A percentile compares a stretch with the other conserved stretches of the same genome.
Evolutionary conservation across 2,797 vertebrate genomes (phyloP).

Genomic region (Molossus molossus): DNA sequence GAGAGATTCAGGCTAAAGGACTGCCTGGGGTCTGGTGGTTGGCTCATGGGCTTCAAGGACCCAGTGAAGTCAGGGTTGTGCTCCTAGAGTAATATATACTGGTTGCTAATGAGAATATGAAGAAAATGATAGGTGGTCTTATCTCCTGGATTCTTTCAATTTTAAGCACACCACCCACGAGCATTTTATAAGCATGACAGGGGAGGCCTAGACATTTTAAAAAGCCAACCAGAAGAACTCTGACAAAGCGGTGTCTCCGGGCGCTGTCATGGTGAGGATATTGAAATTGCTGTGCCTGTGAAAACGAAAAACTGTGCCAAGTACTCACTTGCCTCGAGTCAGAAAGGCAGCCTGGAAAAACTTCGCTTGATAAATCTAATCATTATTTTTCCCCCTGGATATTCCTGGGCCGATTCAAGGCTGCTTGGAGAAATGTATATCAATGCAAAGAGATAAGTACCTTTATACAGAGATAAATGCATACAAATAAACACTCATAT

Average conservation of each 20-base stretch:
- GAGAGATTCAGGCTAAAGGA: neutral
- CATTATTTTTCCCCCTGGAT: constrained; percentile 60
- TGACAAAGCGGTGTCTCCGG: neutral
- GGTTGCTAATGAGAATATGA: neutral
- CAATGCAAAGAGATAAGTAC: constrained; percentile 55
- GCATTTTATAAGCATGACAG: neutral
- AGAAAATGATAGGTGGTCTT: neutral
- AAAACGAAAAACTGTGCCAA: constrained; percentile 67
- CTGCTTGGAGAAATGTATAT: constrained; percentile 64
- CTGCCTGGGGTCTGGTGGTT: accelerated
- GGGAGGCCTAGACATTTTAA: neutral
- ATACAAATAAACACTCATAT: neutral
- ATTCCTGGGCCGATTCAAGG: constrained; percentile 59
- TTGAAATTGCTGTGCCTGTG: constrained; percentile 66
- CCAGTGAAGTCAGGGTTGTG: neutral
- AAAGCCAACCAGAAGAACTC: constrained; percentile 27
- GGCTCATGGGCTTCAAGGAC: neutral
- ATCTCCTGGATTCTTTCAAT: neutral
- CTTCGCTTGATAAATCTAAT: constrained; percentile 78
- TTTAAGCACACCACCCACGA: neutral
- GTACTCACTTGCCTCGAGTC: constrained; percentile 27
- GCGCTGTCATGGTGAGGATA: neutral
- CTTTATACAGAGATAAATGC: neutral
- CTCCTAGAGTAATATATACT: neutral
- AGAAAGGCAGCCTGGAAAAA: constrained; percentile 77